Evolutionary conservation across 37 sponge, comb jelly and placozoan species (phyloP).

Genomic region (Haliclona indistincta): DNA sequence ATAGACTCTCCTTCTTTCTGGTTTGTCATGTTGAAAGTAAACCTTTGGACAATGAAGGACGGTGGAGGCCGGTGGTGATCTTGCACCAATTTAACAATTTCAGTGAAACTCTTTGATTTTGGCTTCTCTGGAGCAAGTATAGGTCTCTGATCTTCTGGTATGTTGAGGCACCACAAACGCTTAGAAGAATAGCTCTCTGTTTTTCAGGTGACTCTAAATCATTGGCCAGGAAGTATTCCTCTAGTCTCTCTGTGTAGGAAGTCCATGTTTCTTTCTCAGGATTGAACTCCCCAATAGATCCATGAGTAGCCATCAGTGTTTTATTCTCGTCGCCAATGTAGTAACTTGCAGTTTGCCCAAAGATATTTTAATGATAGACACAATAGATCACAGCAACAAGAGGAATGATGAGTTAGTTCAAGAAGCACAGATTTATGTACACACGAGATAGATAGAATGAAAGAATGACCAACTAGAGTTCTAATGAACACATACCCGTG

Average conservation of each 20-base stretch:
- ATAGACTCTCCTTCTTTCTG: conserved; percentile 34
- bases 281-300: background rate
- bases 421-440: conserved; percentile 38
- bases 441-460: conserved; percentile 7
- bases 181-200: no score
- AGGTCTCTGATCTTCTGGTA: no score
- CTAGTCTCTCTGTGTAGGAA: conserved; percentile 11
- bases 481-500: no score
- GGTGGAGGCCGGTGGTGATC: conserved; percentile 23
- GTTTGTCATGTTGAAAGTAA: conserved; percentile 41
- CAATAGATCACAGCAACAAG: no score
- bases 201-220: conserved; percentile 4
- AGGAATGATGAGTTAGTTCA: no score
- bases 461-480: no score
- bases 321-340: conserved; percentile 31
- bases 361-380: no score
- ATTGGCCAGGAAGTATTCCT: conserved; percentile 26
- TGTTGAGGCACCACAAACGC: no score
- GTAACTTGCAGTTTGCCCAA: no score
- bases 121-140: no score
- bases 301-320: conserved; percentile 24
- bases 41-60: conserved; percentile 36
- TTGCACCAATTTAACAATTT: conserved; percentile 12
- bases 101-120: conserved; percentile 18
- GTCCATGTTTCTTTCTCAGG: no score